Evolutionary conservation across 2,888 invertebrate species (phyloP), one percentile per base, ranked within the genome.

Genomic region (Aphelenchoides bicaudatus): DNA sequence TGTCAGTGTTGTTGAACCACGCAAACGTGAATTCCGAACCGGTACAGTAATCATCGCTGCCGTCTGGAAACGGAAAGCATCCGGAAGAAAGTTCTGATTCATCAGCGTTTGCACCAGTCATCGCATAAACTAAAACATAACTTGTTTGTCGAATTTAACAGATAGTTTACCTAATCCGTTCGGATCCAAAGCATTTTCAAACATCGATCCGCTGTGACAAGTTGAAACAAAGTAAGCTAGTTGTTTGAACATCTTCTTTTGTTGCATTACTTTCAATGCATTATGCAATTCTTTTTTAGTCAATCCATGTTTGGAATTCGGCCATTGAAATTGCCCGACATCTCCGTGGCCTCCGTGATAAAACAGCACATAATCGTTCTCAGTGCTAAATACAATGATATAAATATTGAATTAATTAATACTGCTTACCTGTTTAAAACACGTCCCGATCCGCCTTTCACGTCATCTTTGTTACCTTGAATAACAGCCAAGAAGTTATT

Each of bases 141-240:
- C n/a, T n/a, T n/a, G n/a, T n/a, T n/a, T n/a, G n/a, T n/a, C n/a
- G n/a, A n/a, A n/a, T n/a, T n/a, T n/a, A n/a, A n/a, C n/a, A n/a
- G n/a, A n/a, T 10, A 43, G 25, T 25, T 43, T 25, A 43, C 43
- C 25, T 8, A 8, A 21, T 43, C 43, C 43, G 25, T 43, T 25
- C 23, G 10, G 21, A 10, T 6, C 8, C 43, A 43, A 21, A 6
- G 23, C 10, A n/a, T 43, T n/a, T 6, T 6, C 43, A 21, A 43
- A 43, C 43, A 43, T 43, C 43, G 43, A 43, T 10, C 43, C 43
- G 43, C 43, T 43, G 16, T 19, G 23, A n/a, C 43, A 43, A 43
- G 43, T 25, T 6, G 8, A 8, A n/a, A 43, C 25, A 6, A 19
- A 6, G 43, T 43, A 43, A 25, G n/a, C 16, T 10, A 43, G 43